Conservation (phyloP, 2,888 invertebrate species). For the Archips crataeganus region DNA sequence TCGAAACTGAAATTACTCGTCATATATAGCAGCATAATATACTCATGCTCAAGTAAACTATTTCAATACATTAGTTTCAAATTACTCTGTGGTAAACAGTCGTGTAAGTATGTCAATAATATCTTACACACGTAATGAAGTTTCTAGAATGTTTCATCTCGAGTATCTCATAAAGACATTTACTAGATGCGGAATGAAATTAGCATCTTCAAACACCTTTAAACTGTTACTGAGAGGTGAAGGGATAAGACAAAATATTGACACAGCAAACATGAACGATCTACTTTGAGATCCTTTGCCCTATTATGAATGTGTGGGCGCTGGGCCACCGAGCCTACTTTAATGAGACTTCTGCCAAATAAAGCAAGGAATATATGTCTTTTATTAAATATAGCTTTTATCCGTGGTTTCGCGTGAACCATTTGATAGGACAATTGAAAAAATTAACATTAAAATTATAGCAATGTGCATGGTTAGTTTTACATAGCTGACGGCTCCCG, state of each 20-base stretch:
- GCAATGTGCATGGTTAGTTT: too few species aligned
- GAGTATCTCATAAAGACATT: conserved; percentile 51
- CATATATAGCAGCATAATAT: conserved; percentile 9
- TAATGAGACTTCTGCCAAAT: conserved; percentile 15
- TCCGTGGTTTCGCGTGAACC: too few species aligned
- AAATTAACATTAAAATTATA: too few species aligned
- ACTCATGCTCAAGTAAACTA: conserved; percentile 24
- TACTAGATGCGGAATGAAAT: conserved; percentile 53
- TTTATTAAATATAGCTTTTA: neutral
- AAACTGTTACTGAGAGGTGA: conserved; percentile 48
- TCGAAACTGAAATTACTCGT: conserved; percentile 13
- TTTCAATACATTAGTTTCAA: conserved; percentile 38
- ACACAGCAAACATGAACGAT: conserved; percentile 49
- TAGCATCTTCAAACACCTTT: conserved; percentile 55
- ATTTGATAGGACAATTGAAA: too few species aligned
- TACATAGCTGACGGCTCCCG: too few species aligned
- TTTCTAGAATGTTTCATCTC: conserved; percentile 48
- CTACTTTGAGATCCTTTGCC: conserved; percentile 33
- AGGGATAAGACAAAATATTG: conserved; percentile 52
- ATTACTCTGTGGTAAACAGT: conserved; percentile 30
- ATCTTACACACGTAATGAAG: conserved; percentile 40
- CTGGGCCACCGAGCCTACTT: conserved; percentile 8
- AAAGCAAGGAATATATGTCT: neutral
- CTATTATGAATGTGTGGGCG: conserved; percentile 14
- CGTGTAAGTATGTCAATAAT: conserved; percentile 31